Evolutionary conservation across 92 coral and sea anemone genomes (phyloP), one percentile per base, ranked within the genome.

Genomic region (Zoanthus sansibaricus): DNA sequence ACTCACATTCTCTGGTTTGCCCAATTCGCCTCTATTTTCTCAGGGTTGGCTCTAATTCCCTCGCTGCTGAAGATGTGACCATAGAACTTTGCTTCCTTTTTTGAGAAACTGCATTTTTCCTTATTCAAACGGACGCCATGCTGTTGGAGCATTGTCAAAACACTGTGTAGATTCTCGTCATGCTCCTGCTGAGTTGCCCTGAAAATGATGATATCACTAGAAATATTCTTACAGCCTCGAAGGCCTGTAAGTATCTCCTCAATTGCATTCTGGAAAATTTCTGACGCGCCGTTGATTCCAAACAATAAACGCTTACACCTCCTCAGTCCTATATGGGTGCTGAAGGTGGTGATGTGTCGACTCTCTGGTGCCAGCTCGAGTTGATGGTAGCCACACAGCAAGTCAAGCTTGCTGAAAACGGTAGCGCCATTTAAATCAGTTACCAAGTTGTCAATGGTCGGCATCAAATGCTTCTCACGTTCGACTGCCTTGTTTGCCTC

Each of bases 401-500:
- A 72, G 42, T 87, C 90, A 14, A 87, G 61, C 14, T 59, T 78
- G 47, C 89, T 77, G 64, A 87, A 87, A 5, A 25, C 46, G 7
- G 77, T 67, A 10, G 77, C 47, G 48, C 91, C 89, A 33, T 90
- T 93, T 77, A 93, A 76, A 74, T 93, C 92, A 15, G 87, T 86
- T 13, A 62, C 86, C 2, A 88, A 88, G 9, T 93, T 93, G 49
- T 93, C 95, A 6, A 92, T 11, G 14, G 93, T 92, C 21, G 95
- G 93, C 91, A 87, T 25, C 25, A 25, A 25, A 25, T 25, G 25
- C 25, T 25, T 25, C 25, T 25, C 25, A 25, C 25, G 25, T 25
- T 25, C 0, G 25, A 25, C 25, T 0, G 25, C 25, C 25, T 25
- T 25, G 25, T 25, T 25, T 25, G 96, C 89, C 77, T 91, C 93